A percentile compares a stretch with the other conserved stretches of the same genome.
Conservation (phyloP, 2,888 invertebrate species). For the Cyclophora punctaria region DNA sequence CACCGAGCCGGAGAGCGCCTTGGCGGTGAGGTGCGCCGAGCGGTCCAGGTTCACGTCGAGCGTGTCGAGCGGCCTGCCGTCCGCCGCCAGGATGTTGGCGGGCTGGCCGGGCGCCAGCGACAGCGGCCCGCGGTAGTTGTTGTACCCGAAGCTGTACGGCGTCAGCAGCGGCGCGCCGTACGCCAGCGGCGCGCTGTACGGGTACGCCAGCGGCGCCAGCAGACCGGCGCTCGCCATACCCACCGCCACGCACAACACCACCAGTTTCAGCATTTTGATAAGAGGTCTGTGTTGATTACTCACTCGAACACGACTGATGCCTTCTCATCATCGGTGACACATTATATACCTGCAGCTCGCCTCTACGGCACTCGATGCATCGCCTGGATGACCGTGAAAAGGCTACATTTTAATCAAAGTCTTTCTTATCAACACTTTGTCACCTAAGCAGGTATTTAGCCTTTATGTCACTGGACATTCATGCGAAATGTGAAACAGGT, state of each 20-base stretch:
- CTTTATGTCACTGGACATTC: too few species aligned
- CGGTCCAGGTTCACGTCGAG: constrained; percentile 61
- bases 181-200: constrained; percentile 28
- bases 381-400: constrained; percentile 8
- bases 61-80: constrained; percentile 62
- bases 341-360: constrained; percentile 39
- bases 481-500: too few species aligned
- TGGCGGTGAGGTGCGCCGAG: constrained; percentile 48
- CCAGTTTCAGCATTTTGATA: constrained; percentile 72
- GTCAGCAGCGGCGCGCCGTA: constrained; percentile 6
- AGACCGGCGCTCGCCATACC: constrained; percentile 54
- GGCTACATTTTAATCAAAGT: constrained; percentile 5
- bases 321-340: constrained; percentile 19
- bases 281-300: constrained; percentile 61
- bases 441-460: neutral
- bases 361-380: neutral
- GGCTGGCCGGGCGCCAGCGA: constrained; percentile 51
- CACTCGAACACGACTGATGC: constrained; percentile 51
- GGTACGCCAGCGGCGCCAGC: constrained; percentile 10
- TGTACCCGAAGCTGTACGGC: constrained; percentile 3
- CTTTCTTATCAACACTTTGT: neutral
- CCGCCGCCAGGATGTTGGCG: constrained; percentile 52
- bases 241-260: constrained; percentile 77
- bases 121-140: constrained; percentile 17
- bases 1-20: constrained; percentile 35